Evolutionary conservation across 2,113 vertebrate genomes (phyloP).

Genomic region (Lamprologus callipterus): DNA sequence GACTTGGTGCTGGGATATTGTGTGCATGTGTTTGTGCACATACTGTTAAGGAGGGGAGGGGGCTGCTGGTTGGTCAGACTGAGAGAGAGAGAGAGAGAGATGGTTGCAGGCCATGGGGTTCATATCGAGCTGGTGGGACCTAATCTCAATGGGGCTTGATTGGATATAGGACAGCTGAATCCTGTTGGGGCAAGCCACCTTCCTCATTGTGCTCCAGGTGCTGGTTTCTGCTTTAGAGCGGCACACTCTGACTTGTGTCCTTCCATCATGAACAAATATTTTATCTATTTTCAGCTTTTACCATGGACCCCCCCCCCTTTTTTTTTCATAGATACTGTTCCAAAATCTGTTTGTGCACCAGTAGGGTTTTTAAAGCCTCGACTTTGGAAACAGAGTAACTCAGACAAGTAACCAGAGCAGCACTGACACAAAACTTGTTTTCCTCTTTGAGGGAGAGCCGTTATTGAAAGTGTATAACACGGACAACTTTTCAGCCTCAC

Average conservation of each 20-base stretch:
- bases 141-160: conserved; percentile 56
- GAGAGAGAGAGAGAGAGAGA: neutral
- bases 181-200: conserved; percentile 55
- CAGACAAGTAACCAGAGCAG: neutral
- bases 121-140: conserved; percentile 15
- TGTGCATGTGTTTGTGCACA: neutral
- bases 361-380: neutral
- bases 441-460: neutral
- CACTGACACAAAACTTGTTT: neutral
- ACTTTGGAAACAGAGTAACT: neutral
- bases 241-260: neutral
- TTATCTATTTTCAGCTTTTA: neutral
- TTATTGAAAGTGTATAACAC: neutral
- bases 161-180: conserved; percentile 37
- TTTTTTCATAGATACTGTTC: neutral
- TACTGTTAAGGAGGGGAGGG: neutral
- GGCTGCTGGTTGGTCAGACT: neutral
- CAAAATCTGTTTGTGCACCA: neutral
- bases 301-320: rapidly evolving
- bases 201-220: conserved; percentile 43
- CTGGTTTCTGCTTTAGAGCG: conserved; percentile 4
- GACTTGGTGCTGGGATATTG: neutral
- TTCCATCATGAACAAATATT: neutral
- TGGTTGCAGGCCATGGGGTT: conserved; percentile 45
- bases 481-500: conserved; percentile 1